These are phyloP conservation scores for Lycaon pictus DNA, from an alignment of 2,113 vertebrate genomes.

Conservation along the genomic window DNA sequence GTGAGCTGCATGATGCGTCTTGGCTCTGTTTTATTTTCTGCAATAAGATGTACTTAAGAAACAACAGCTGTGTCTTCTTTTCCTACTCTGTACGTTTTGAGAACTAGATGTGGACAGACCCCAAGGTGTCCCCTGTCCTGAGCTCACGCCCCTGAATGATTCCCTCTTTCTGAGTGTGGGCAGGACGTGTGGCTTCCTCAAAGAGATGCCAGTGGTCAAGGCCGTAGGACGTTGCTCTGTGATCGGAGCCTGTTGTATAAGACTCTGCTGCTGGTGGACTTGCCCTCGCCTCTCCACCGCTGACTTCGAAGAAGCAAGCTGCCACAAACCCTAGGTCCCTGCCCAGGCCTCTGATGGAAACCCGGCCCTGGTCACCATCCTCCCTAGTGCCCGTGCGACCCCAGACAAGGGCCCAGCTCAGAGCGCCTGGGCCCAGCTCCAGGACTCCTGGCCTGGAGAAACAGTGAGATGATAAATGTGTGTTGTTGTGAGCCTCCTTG, in stretches of 20 bases:
- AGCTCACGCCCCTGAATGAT: not conserved
- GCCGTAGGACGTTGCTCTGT: not conserved
- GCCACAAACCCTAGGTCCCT: no score
- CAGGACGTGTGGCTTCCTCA: no score
- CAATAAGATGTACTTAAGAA: not conserved
- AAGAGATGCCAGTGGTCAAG: not conserved
- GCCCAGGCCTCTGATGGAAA: fast-evolving
- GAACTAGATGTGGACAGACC: not conserved
- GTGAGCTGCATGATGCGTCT: not conserved
- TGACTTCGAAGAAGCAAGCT: not conserved
- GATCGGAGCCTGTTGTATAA: fast-evolving
- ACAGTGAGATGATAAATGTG: fast-evolving
- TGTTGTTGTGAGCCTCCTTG: not conserved
- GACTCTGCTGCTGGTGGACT: not conserved
- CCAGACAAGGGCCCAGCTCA: not conserved
- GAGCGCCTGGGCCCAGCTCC: not conserved
- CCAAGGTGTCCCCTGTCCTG: fast-evolving
- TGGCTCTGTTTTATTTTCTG: not conserved
- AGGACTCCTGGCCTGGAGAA: not conserved
- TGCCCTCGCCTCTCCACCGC: no score
- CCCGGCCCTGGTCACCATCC: not conserved
- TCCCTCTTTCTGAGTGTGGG: not conserved
- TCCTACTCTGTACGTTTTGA: not conserved
- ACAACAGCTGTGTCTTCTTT: not conserved
- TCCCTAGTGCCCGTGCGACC: not conserved